phyloP scores from a whole-genome alignment of 2,888 invertebrate species.

The Uropetala carovei region DNA sequence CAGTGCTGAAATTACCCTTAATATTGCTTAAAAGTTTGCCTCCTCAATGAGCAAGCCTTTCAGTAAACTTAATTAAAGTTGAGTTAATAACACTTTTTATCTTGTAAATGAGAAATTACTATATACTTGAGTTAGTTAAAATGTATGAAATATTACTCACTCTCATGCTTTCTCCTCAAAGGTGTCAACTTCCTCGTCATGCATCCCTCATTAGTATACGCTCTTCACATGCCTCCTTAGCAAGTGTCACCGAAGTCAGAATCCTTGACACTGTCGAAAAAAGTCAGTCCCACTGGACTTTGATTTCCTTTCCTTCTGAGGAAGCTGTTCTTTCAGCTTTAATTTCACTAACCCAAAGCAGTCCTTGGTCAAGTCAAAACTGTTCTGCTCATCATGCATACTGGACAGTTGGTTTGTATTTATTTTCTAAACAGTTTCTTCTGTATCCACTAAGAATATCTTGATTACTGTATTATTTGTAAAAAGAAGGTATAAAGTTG shows the following conservation, averaged over 20 bases:
- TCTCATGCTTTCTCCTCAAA: neutral
- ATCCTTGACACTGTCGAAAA: conserved; percentile 54
- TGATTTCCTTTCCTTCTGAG: conserved; percentile 65
- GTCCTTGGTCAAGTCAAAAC: conserved; percentile 64
- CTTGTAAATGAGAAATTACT: neutral
- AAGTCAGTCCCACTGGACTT: conserved; percentile 66
- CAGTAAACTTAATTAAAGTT: too few relatives aligned
- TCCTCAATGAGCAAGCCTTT: too few relatives aligned
- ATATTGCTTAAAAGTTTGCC: too few relatives aligned
- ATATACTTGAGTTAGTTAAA: neutral
- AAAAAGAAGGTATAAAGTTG: neutral
- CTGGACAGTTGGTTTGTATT: conserved; percentile 67
- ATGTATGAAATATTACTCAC: neutral
- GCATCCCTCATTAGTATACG: conserved; percentile 52
- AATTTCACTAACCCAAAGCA: conserved; percentile 44
- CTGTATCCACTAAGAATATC: neutral
- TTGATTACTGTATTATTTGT: neutral
- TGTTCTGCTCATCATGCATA: conserved; percentile 66
- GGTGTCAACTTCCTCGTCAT: conserved; percentile 45
- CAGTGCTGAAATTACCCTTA: too few relatives aligned
- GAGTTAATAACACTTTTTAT: neutral
- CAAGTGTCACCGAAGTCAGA: conserved; percentile 46
- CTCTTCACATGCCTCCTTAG: conserved; percentile 53
- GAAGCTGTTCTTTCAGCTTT: conserved; percentile 63
- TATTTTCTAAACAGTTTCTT: neutral